phyloP scores from a whole-genome alignment of 2,797 vertebrate species.

The Hozukius guyotensis region DNA sequence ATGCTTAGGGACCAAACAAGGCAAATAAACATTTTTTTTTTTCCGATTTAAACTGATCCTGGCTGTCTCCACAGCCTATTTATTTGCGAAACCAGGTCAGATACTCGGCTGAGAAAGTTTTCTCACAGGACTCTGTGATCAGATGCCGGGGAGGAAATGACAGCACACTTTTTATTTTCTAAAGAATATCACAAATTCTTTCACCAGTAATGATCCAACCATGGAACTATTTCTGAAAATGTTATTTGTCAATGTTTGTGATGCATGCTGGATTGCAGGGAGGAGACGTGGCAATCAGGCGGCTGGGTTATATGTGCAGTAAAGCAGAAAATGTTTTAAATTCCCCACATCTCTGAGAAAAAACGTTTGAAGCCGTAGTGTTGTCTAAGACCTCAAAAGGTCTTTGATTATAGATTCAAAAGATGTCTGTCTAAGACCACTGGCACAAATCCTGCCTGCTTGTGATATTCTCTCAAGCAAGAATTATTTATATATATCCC shows the following conservation, averaged over 20 bases:
- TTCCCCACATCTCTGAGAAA: slow-evolving; percentile 45
- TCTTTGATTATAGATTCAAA: slow-evolving; percentile 69
- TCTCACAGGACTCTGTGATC: slow-evolving; percentile 43
- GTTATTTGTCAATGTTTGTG: slow-evolving; percentile 9
- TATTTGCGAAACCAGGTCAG: slow-evolving; percentile 69
- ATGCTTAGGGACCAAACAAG: slow-evolving; percentile 18
- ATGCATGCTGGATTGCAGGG: background rate
- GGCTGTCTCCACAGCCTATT: slow-evolving; percentile 42
- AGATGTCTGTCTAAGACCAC: slow-evolving; percentile 31
- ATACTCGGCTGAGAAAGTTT: slow-evolving; percentile 37
- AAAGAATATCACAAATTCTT: background rate
- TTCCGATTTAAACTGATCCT: slow-evolving; percentile 51
- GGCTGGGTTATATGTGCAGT: background rate
- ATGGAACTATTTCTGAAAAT: background rate
- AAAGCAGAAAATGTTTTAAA: slow-evolving; percentile 35
- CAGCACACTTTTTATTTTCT: slow-evolving; percentile 15
- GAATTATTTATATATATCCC: slow-evolving; percentile 41
- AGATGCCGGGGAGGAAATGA: slow-evolving; percentile 31
- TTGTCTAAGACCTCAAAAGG: slow-evolving; percentile 46
- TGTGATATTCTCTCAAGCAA: slow-evolving; percentile 23
- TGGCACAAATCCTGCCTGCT: slow-evolving; percentile 15
- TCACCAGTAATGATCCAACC: background rate
- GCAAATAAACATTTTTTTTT: slow-evolving; percentile 36
- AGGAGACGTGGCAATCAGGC: slow-evolving; percentile 2
- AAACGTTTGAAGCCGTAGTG: slow-evolving; percentile 41